These are phyloP conservation scores for Boleophthalmus pectinirostris DNA, from an alignment of 2,113 vertebrate genomes.

Conservation along the genomic window DNA sequence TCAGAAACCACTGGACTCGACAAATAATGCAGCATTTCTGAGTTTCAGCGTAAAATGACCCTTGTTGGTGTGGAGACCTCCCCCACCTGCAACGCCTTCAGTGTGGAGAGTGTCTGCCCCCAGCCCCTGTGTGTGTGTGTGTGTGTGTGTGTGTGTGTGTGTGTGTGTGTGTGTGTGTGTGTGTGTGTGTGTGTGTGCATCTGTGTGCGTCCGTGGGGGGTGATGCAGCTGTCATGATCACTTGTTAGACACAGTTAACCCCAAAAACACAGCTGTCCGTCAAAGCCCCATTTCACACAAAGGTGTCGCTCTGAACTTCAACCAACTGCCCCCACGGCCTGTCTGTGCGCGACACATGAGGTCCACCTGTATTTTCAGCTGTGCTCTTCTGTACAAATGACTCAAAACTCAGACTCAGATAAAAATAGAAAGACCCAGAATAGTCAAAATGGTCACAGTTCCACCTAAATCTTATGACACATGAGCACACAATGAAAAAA, in stretches of 20 bases:
- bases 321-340: constrained; percentile 42
- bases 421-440: too few species aligned
- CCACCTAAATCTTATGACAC: too few species aligned
- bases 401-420: too few species aligned
- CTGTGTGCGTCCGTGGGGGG: constrained; percentile 31
- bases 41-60: constrained; percentile 63
- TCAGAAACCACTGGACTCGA: constrained; percentile 44
- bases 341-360: constrained; percentile 30
- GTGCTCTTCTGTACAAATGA: constrained; percentile 5
- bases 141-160: too few species aligned
- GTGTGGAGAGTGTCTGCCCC: constrained; percentile 49
- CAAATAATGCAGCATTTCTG: constrained; percentile 51
- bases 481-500: too few species aligned
- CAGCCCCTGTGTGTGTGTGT: too few species aligned
- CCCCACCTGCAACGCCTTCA: too few species aligned
- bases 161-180: too few species aligned
- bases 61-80: too few species aligned
- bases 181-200: too few species aligned
- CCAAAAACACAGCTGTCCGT: constrained; percentile 59
- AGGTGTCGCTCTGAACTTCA: constrained; percentile 48
- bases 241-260: constrained; percentile 58
- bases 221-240: constrained; percentile 71
- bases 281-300: constrained; percentile 44
- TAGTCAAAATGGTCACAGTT: too few species aligned
- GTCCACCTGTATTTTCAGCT: constrained; percentile 54